Evolutionary conservation across 1,140 invertebrate species (phyloP), one percentile per base, ranked within the genome.

Genomic region (Diabrotica undecimpunctata): DNA sequence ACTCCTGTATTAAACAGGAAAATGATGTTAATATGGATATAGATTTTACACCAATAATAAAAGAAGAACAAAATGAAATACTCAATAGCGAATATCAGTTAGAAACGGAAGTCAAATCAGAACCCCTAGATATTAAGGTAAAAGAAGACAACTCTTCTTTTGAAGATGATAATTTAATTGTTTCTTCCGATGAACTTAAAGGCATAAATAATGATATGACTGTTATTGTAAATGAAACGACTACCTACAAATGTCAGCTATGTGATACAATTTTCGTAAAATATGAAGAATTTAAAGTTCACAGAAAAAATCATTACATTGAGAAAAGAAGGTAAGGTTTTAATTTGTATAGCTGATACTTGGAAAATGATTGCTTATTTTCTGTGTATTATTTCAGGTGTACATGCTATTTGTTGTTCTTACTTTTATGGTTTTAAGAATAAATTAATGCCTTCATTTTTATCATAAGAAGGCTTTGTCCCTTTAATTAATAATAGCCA

Each of bases 251-350:
- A 37, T 75, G 73, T 65, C 61, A 65, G 53, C 59, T 72, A 12
- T 75, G 73, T 55, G 61, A 62, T 41, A 52, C 64, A 54, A 54
- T 69, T 53, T 73, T 68, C 41, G 57, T 67, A 41, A 67, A 64
- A 51, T 75, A 65, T 56, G 35, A 13, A 46, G 67, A 75, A 13
- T 72, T 66, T 52, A 68, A 67, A 52, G 46, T 65, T 1, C 73
- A 75, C 56, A 66, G 64, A 37, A 70, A 70, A 25, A 52, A 70
- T 13, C 73, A 75, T 66, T 73, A 66, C 13, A 79, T 81, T 39
- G 79, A 80, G 55, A 81, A 80, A 10, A 78, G 78, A 66, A 68
- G 57, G 70, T 71, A 61, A 59, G 46, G n/a, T 12, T 11, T 39
- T 13, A 7, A 54, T 54, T n/a, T n/a, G 2, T 9, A 54, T 54